Base-by-base conservation (phyloP, 1,140 invertebrate species). In the Tetragonula clypearis region DNA sequence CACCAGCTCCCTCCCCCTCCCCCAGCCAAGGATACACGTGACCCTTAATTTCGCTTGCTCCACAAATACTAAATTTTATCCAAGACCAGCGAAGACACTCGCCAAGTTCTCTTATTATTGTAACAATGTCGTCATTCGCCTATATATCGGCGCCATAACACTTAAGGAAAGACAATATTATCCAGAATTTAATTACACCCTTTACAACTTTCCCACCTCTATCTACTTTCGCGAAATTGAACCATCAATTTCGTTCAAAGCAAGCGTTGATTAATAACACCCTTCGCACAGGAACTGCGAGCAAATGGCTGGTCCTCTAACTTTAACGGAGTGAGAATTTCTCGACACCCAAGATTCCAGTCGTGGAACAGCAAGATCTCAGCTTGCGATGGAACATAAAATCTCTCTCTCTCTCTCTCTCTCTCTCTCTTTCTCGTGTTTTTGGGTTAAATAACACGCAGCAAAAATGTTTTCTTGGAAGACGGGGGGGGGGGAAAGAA, bases 1-100 rank as follows among this genome's bases (percentile, higher is more conserved):
- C 21, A n/a, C 21, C 6, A 41, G 75, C 14, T 49, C 5, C 56
- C 5, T 19, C 0, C 8, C 41, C 6, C 41, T 8, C 41, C 6
- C 41, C 12, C 30, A 35, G 74, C 35, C 62, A 62, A 62, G 56
- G 23, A 77, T 60, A 66, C 60, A 26, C 60, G 23, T 78, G n/a
- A 49, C 41, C 77, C 26, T 53, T 66, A 79, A 79, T 79, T 79
- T 55, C 66, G n/a, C n/a, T 79, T 55, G 26, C 49, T 55, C 77
- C 62, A 21, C n/a, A 30, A 78, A 66, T 79, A 66, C 56, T 55
- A n/a, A 35, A 35, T 66, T 79, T 60, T 23, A 35, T 35, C 21
- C 4, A 17, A 41, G 19, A 15, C 11, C 21, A 21, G 3, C 4
- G 1, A 11, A 23, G 69, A 72, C 41, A 49, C 23, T 53, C 15